Conservation (phyloP, 2,113 vertebrate genomes). For the Mormyrus iriodes region DNA sequence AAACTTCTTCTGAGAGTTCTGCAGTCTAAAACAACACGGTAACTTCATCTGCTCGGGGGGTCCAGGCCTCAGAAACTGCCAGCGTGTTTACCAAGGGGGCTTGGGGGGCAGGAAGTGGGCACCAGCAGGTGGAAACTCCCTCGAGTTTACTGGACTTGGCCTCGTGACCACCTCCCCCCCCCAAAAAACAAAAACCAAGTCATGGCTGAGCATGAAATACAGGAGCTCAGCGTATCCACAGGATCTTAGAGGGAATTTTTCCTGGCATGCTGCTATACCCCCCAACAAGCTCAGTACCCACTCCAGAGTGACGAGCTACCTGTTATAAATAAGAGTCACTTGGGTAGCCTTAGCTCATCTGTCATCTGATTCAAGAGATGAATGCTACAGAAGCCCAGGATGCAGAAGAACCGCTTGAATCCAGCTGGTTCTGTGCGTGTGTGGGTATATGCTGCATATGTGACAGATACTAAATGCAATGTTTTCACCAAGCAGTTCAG, state of each 20-base stretch:
- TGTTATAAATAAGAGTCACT: background rate
- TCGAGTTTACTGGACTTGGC: background rate
- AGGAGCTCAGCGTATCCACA: background rate
- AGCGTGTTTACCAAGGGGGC: background rate
- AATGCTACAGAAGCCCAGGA: background rate
- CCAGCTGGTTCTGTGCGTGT: background rate
- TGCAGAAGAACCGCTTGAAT: background rate
- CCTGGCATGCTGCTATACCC: background rate
- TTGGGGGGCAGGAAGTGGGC: background rate
- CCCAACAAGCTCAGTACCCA: background rate
- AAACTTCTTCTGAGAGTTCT: background rate
- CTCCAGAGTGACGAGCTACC: background rate
- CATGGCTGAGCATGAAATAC: background rate
- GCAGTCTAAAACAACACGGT: background rate
- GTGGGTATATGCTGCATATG: background rate
- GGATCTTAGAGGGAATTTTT: background rate
- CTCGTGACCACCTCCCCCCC: background rate
- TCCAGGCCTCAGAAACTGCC: background rate
- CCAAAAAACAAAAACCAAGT: background rate
- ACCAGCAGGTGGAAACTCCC: conserved; percentile 1
- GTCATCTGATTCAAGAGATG: background rate
- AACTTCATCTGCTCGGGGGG: background rate
- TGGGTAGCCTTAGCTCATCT: background rate
- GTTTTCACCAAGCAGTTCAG: background rate
- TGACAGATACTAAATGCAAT: background rate